Base-by-base conservation (phyloP, 2,113 vertebrate genomes). In the Myrmecobius fasciatus region DNA sequence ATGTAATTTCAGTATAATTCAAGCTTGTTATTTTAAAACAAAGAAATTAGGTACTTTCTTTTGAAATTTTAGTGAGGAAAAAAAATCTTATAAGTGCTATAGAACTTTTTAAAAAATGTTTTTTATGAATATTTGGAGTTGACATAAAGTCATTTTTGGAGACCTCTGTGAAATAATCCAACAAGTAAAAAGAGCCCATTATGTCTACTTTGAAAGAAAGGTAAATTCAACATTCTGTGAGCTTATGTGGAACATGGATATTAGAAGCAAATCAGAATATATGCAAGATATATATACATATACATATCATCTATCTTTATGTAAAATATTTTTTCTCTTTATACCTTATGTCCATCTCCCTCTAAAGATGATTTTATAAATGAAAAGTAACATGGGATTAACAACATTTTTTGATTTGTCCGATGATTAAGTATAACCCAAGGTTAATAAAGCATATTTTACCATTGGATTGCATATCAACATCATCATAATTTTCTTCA, bases 401-500 rank as follows among this genome's bases (percentile, higher is more conserved):
- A 43, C 20, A 83, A 83, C 17, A 43, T 83, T 83, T 83, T 83
- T n/a, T 83, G 67, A 83, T 75, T 75, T 83, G 20, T 24, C 67
- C 43, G n/a, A 7, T 83, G 67, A 83, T 83, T 43, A 83, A 43
- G 36, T 24, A 43, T 22, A 83, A 24, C 67, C 67, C 67, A n/a
- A 43, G n/a, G 17, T 43, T 83, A 97, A 93, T 3, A 0, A 17
- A 90, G 49, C 20, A 36, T 49, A 24, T 53, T 98, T 98, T 98
- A 99, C 98, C 98, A 46, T 96, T 97, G 89, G 97, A 96, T 93
- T 94, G 31, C 53, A 98, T 98, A 48, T 98, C 98, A 75, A 99
- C 94, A 0, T 99, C 99, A 96, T 99, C 99, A 75, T 99, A 99
- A 95, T 97, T 98, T 49, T 99, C 99, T 56, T 99, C 99, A 96